Evolutionary conservation across 2,113 vertebrate genomes (phyloP).

Genomic region (Catharus minimus): DNA sequence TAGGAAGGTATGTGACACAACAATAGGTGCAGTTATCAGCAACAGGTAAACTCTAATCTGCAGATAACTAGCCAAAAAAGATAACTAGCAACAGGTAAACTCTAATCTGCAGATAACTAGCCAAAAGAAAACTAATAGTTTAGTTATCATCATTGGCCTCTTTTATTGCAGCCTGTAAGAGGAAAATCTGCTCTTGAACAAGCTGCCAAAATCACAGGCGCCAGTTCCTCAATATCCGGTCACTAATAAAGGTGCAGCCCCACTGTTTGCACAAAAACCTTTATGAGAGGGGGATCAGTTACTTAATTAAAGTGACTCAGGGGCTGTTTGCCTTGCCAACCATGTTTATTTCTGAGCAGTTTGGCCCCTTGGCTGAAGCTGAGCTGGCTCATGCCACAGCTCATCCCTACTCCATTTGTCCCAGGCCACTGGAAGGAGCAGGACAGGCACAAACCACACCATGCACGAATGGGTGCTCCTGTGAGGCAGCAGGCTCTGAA

Average conservation of each 20-base stretch:
- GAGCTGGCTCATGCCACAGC: fast-evolving
- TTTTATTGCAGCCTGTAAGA: neutral
- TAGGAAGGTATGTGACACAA: neutral
- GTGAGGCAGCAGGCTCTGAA: neutral
- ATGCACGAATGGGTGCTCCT: fast-evolving
- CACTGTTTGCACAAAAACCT: neutral
- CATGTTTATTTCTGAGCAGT: neutral
- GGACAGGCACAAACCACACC: neutral
- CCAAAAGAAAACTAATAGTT: neutral
- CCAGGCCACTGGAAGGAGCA: neutral
- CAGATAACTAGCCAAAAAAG: neutral
- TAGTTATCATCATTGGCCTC: neutral
- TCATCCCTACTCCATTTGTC: neutral
- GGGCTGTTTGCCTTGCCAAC: neutral
- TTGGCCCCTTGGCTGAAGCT: neutral
- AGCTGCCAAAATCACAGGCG: neutral
- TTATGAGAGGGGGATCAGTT: neutral
- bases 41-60: neutral
- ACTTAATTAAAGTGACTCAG: neutral
- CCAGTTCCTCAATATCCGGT: neutral
- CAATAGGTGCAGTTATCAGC: neutral
- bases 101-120: neutral
- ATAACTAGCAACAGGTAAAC: fast-evolving
- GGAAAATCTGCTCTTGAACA: neutral
- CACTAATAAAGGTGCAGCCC: neutral